These are phyloP conservation scores for Tuberolachnus salignus DNA, from an alignment of 2,888 invertebrate genomes.

Conservation along the genomic window DNA sequence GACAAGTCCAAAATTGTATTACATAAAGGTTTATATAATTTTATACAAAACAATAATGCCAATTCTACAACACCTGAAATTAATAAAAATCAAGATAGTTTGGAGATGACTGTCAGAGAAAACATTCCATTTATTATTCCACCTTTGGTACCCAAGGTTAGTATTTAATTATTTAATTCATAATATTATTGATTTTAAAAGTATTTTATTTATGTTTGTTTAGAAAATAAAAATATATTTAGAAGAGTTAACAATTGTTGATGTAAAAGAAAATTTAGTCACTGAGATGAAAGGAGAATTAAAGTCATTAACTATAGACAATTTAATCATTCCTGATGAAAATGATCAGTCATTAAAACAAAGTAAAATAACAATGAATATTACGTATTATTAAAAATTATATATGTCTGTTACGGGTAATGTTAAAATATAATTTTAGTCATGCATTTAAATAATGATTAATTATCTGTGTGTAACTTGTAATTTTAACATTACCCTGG, in stretches of 20 bases:
- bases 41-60: conserved; percentile 62
- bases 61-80: conserved; percentile 61
- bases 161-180: background rate
- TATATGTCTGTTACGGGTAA: too few species aligned
- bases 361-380: conserved; percentile 19
- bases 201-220: background rate
- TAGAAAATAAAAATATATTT: conserved; percentile 47
- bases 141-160: conserved; percentile 43
- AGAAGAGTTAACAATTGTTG: conserved; percentile 46
- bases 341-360: conserved; percentile 43
- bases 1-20: conserved; percentile 65
- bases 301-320: conserved; percentile 42
- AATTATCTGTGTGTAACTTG: background rate
- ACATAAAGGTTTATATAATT: conserved; percentile 65
- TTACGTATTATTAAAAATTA: background rate
- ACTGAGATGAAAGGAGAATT: conserved; percentile 51
- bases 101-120: conserved; percentile 1
- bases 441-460: conserved; percentile 15
- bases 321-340: conserved; percentile 34
- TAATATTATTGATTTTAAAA: background rate
- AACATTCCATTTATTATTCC: conserved; percentile 36
- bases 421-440: too few species aligned
- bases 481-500: too few species aligned
- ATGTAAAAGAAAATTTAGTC: conserved; percentile 49
- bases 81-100: conserved; percentile 9